Base-by-base conservation (phyloP, 1,140 invertebrate genomes). In the Chrysomallon squamiferum region DNA sequence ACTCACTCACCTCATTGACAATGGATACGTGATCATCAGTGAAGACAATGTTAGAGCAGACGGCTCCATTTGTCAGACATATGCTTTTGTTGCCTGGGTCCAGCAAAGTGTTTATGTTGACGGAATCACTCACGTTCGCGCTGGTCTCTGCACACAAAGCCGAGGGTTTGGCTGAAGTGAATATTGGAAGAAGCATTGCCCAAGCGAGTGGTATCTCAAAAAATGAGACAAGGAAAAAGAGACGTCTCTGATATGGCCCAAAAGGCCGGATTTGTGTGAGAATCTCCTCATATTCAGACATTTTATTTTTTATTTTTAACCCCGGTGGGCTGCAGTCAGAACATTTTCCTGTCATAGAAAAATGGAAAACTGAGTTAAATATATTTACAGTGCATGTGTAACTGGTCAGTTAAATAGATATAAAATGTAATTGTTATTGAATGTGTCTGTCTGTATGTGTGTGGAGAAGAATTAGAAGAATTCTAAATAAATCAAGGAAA, bases 111-210 rank as follows among this genome's bases (percentile, higher is more conserved):
- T 45, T 22, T 47, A 29, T 49, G 29, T 47, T 69, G 30, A 66
- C 60, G 18, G 35, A 52, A 15, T 54, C 5, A 59, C n/a, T 32
- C 32, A 47, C 49, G 38, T 59, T 56, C 49, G 73, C 22, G 22
- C 30, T 59, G 9, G 47, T 29, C 9, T 20, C 52, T 62, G 38
- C 27, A 63, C 74, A 77, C 5, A 25, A 43, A 67, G 66, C 75
- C 13, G 64, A 52, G 25, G 74, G 72, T 9, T 50, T 68, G 30
- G 71, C 68, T 59, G 69, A 65, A 0, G 72, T 68, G 33, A 82
- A 73, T 25, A 82, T 69, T 1, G 79, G 80, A 13, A 80, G 59
- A 7, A 82, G 64, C 79, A 82, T 81, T 18, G 76, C 76, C 76
- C 79, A 80, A 18, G 77, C 77, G 30, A 74, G 63, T 9, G 80